phyloP scores from a whole-genome alignment of 2,888 invertebrate species.

The Anthophora plumipes region DNA sequence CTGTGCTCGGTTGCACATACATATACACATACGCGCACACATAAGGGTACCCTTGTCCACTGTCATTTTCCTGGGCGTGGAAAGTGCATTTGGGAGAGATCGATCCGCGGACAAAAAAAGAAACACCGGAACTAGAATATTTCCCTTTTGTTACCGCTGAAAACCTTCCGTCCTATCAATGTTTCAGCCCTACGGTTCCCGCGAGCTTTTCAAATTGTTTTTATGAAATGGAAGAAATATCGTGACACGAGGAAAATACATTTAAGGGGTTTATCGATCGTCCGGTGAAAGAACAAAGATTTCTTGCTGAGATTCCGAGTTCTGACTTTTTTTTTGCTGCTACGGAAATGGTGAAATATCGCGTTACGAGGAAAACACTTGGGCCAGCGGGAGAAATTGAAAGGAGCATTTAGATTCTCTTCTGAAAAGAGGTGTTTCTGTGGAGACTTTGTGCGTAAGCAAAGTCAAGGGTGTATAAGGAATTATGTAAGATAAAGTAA shows the following conservation, averaged over 20 bases:
- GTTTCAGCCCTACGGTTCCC: not conserved
- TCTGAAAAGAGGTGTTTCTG: too few species aligned
- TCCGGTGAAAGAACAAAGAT: constrained; percentile 28
- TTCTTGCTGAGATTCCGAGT: constrained; percentile 33
- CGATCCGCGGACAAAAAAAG: constrained; percentile 38
- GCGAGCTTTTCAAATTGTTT: constrained; percentile 37
- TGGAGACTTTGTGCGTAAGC: too few species aligned
- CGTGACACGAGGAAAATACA: constrained; percentile 53
- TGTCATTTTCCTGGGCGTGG: constrained; percentile 38
- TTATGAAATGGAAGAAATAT: constrained; percentile 57
- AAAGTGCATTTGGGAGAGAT: constrained; percentile 40
- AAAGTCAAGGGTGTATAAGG: too few species aligned
- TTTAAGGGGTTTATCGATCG: constrained; percentile 49
- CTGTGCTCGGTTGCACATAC: not conserved
- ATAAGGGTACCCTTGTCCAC: constrained; percentile 15
- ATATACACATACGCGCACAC: not conserved
- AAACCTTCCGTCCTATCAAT: not conserved
- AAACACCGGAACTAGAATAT: not conserved
- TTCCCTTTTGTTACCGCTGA: not conserved
- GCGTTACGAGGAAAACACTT: constrained; percentile 6
- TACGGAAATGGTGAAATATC: constrained; percentile 36
- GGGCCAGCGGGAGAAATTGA: constrained; percentile 19
- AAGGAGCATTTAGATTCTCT: not conserved
- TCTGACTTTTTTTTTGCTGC: constrained; percentile 29
- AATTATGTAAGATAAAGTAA: too few species aligned